Evolutionary conservation across 2,888 invertebrate species (phyloP).

Genomic region (Nasonovia ribisnigri): DNA sequence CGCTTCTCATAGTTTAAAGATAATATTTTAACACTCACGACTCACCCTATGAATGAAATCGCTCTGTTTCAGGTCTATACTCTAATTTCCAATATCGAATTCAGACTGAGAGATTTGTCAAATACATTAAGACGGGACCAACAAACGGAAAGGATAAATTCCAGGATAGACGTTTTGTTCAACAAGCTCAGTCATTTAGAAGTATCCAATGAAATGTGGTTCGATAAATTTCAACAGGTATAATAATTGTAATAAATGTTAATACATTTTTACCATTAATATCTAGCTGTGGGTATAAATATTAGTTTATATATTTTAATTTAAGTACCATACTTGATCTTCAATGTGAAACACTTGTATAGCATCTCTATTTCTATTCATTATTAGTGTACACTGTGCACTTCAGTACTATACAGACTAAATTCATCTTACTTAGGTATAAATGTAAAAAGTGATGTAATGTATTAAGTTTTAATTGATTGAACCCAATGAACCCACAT

Average conservation of each 20-base stretch:
- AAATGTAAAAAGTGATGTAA: too few species aligned
- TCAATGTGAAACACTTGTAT: neutral
- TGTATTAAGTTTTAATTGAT: neutral
- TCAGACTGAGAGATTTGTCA: slow-evolving; percentile 55
- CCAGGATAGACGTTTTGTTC: slow-evolving; percentile 54
- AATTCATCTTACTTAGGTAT: too few species aligned
- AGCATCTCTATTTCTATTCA: neutral
- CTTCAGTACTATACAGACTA: neutral
- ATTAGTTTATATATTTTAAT: too few species aligned
- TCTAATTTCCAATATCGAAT: slow-evolving; percentile 48
- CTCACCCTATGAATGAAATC: neutral
- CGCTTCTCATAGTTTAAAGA: neutral
- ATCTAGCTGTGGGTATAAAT: neutral
- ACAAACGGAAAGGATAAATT: slow-evolving; percentile 48
- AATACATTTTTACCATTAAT: neutral
- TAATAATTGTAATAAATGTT: neutral
- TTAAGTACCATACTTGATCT: neutral
- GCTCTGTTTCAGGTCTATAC: slow-evolving; percentile 38
- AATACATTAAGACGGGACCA: slow-evolving; percentile 55
- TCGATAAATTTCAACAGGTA: slow-evolving; percentile 61
- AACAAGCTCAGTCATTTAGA: slow-evolving; percentile 55
- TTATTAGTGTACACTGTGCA: neutral
- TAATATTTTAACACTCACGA: neutral
- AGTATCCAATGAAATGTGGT: slow-evolving; percentile 62
- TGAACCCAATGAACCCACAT: neutral